Base-by-base conservation (phyloP, 2,888 invertebrate species). In the Pharmacophagus antenor region DNA sequence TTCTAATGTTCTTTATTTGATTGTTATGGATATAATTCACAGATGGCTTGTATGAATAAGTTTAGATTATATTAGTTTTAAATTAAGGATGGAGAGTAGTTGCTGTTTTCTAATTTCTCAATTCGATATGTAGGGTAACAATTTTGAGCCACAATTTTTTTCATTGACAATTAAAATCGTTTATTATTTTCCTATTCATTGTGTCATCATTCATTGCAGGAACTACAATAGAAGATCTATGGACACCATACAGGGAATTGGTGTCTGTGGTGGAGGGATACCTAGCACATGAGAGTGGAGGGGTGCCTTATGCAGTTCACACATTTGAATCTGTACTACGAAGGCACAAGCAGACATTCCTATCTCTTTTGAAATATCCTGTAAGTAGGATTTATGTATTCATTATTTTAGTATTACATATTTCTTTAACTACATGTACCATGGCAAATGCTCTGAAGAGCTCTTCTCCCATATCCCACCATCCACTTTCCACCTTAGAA, bases 301-400 rank as follows among this genome's bases (percentile, higher is more conserved):
- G 92, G 37, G 91, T 91, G 25, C 92, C 92, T 4, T 93, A 93
- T 73, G 92, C 93, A 20, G 90, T 90, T 1, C 90, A 90, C 70
- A 93, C 94, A 62, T 93, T 97, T 71, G 97, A 97, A 81, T 92
- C 94, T 51, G 92, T 93, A 12, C 84, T 98, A 20, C 92, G 95
- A 58, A 93, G 95, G 74, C 95, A 97, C 75, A 96, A 96, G 76
- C 96, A 97, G 71, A 96, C 95, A 76, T 98, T 98, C 77, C 91
- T 96, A 20, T 94, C 95, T 10, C 89, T 98, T 3, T 88, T 98
- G 50, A 95, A 95, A 77, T 97, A 97, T 84, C 96, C 97, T 70
- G 98, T 98, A 91, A 92, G 93, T 90, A 25, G 18, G 17, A 49
- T 27, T 52, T 20, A 20, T n/a, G n/a, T 56, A 12, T 12, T 44